Base-by-base conservation (phyloP, 2,113 vertebrate species). In the Gobio gobio region DNA sequence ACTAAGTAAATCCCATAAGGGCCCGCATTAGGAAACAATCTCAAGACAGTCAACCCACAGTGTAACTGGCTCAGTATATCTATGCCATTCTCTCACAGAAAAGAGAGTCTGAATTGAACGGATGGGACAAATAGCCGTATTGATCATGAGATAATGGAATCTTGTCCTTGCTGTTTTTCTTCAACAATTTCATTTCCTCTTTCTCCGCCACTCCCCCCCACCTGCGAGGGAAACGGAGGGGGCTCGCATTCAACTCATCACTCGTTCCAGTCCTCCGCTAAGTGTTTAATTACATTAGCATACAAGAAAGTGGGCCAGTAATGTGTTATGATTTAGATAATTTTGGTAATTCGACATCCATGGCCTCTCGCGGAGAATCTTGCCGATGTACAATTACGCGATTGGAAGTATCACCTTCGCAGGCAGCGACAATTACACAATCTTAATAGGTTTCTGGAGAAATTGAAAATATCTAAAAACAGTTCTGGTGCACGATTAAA, bases 251-350 rank as follows among this genome's bases (percentile, higher is more conserved):
- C 61, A 73, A 54, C 82, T 88, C 84, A 87, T 88, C 85, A 89
- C 70, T 80, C 61, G 73, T 87, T 83, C 74, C 82, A 84, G 59
- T 74, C 56, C 85, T 80, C 68, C 83, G 70, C 77, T 84, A 79
- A 87, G 90, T 82, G 82, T 84, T 87, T 89, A 89, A 89, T 90
- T 88, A 83, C 87, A 89, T 88, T 86, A 89, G 88, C 88, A 90
- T 90, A 88, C 74, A 63, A 76, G 75, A 90, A 89, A 75, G 83
- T 47, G 61, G 85, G 86, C 85, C 85, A 83, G 77, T 66, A 33
- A 72, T 22, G 24, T 64, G 33, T 49, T 83, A 77, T 77, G 75
- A 82, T 87, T 87, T 81, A 51, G 61, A 58, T 78, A 58, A 77
- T 88, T 84, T 81, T 20, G 68, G 70, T 89, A 86, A 85, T 85